Evolutionary conservation across 2,113 vertebrate species (phyloP).

Genomic region (Halichoeres trimaculatus): DNA sequence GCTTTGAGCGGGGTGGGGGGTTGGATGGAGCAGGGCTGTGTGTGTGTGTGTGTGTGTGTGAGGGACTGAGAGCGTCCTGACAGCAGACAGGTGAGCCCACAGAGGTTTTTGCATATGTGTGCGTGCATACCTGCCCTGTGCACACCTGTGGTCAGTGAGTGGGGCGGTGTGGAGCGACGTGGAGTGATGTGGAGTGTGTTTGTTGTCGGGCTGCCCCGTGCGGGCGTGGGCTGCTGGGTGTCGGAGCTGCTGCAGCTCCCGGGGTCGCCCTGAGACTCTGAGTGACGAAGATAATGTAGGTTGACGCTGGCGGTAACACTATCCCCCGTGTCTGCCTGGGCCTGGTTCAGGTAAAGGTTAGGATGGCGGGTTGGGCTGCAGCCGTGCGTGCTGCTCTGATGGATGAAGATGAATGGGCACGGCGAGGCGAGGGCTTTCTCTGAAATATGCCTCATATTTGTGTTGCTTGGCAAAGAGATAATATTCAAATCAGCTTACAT

Average conservation of each 20-base stretch:
- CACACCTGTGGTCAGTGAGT: conserved; percentile 78
- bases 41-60: conserved; percentile 54
- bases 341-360: conserved; percentile 74
- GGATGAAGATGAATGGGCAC: conserved; percentile 67
- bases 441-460: conserved; percentile 61
- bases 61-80: conserved; percentile 58
- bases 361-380: conserved; percentile 23
- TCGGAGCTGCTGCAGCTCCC: conserved; percentile 29
- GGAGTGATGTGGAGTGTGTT: conserved; percentile 63
- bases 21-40: conserved; percentile 39
- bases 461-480: conserved; percentile 66
- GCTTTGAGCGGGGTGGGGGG: conserved; percentile 60
- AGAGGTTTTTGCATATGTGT: conserved; percentile 67
- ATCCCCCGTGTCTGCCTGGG: conserved; percentile 57
- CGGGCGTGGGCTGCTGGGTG: conserved; percentile 46
- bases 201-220: conserved; percentile 64
- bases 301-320: conserved; percentile 63
- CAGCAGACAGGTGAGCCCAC: conserved; percentile 66
- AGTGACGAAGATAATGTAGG: conserved; percentile 60
- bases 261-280: conserved; percentile 49
- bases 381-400: conserved; percentile 26
- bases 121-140: conserved; percentile 56
- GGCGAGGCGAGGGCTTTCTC: conserved; percentile 16
- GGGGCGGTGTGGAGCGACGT: too few species aligned
- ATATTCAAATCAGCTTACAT: conserved; percentile 71